phyloP scores from a whole-genome alignment of 2,113 vertebrate genomes.

The Heliornis fulica region DNA sequence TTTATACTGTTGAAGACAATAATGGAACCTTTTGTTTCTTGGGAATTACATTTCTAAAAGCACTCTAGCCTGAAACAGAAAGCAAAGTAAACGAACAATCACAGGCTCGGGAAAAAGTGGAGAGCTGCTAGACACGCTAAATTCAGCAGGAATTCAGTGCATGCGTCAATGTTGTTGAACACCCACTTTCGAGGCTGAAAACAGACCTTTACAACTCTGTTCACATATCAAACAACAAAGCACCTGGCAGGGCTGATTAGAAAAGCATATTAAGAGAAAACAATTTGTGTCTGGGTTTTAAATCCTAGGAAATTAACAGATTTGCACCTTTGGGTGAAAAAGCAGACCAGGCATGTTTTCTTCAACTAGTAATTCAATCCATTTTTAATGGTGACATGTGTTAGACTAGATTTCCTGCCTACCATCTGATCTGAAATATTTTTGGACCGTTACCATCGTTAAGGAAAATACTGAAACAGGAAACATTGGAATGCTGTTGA shows the following conservation, averaged over 20 bases:
- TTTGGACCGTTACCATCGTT: neutral
- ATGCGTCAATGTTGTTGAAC: neutral
- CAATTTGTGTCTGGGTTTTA: neutral
- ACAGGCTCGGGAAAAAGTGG: neutral
- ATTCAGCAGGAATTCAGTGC: neutral
- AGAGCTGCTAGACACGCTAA: neutral
- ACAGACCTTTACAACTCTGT: neutral
- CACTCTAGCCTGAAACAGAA: neutral
- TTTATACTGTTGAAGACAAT: neutral
- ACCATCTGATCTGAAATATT: slow-evolving; percentile 51
- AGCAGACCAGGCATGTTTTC: neutral
- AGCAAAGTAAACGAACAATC: neutral
- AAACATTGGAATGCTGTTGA: slow-evolving; percentile 61
- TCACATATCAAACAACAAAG: neutral
- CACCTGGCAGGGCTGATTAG: neutral
- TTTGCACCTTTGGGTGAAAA: neutral
- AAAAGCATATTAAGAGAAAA: neutral
- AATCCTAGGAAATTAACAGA: neutral
- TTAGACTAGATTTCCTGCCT: slow-evolving; percentile 41
- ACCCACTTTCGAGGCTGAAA: neutral
- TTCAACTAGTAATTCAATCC: neutral
- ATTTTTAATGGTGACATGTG: neutral
- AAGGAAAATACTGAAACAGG: slow-evolving; percentile 46
- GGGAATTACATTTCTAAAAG: neutral
- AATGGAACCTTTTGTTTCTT: neutral